These are phyloP conservation scores for Cyprinella venusta DNA, from an alignment of 2,797 vertebrate genomes.

Conservation along the genomic window DNA sequence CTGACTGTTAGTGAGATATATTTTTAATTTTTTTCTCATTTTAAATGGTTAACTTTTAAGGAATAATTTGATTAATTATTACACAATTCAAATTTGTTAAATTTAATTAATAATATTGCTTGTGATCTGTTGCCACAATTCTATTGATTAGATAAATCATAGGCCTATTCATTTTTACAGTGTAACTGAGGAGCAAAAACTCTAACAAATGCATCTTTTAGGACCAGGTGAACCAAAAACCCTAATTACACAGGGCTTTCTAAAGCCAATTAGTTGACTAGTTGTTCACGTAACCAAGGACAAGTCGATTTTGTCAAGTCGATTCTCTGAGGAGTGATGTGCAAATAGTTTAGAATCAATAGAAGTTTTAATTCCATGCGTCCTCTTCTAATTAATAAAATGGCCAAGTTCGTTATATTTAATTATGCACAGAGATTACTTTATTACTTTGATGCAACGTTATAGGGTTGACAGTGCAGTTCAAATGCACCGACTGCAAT, in stretches of 20 bases:
- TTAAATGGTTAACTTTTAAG: no score
- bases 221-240: not conserved
- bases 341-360: not conserved
- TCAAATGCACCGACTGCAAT: conserved; percentile 18
- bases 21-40: no score
- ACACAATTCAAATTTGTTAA: no score
- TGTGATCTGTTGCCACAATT: no score
- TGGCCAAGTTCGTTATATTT: not conserved
- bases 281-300: not conserved
- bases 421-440: not conserved
- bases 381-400: not conserved
- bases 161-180: no score
- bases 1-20: no score
- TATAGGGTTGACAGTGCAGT: conserved; percentile 6
- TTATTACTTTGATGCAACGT: not conserved
- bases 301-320: not conserved
- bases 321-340: not conserved
- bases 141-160: no score
- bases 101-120: no score
- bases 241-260: not conserved
- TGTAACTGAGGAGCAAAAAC: no score
- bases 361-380: not conserved
- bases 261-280: not conserved
- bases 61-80: no score
- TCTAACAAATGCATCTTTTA: not conserved